Percentiles rank a stretch among this genome's conserved stretches.
These are phyloP conservation scores for Baronia brevicornis DNA, from an alignment of 2,888 invertebrate genomes.

Conservation along the genomic window DNA sequence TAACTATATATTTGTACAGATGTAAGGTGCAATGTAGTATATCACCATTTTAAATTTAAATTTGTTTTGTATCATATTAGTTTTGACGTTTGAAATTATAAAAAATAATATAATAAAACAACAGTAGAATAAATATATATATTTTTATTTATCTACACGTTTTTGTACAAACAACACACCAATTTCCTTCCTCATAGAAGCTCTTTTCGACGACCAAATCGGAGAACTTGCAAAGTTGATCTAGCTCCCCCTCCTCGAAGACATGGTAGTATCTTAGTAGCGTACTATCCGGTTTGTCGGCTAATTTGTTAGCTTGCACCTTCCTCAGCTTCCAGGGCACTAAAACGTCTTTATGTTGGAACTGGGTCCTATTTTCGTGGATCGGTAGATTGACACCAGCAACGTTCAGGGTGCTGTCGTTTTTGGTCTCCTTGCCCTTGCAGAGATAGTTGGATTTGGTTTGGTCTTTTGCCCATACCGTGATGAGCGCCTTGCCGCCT, in stretches of 20 bases:
- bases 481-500: conserved; percentile 87
- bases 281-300: conserved; percentile 57
- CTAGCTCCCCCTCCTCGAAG: conserved; percentile 89
- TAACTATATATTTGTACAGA: too few species aligned
- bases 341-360: conserved; percentile 91
- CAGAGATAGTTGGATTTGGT: conserved; percentile 70
- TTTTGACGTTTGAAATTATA: too few species aligned
- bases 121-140: conserved; percentile 9
- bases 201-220: conserved; percentile 75
- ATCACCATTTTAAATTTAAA: too few species aligned
- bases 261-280: conserved; percentile 95
- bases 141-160: neutral
- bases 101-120: too few species aligned
- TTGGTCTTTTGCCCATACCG: conserved; percentile 98
- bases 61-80: conserved; percentile 3
- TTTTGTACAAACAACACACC: conserved; percentile 90
- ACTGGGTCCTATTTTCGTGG: conserved; percentile 93
- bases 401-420: conserved; percentile 26
- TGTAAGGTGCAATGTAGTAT: too few species aligned
- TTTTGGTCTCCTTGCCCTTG: conserved; percentile 29
- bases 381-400: conserved; percentile 78
- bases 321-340: conserved; percentile 93
- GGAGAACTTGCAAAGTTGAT: conserved; percentile 69
- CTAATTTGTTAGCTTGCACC: conserved; percentile 37
- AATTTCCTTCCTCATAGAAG: conserved; percentile 98